phyloP scores from a whole-genome alignment of 2,888 invertebrate species.

The Meganola albula region DNA sequence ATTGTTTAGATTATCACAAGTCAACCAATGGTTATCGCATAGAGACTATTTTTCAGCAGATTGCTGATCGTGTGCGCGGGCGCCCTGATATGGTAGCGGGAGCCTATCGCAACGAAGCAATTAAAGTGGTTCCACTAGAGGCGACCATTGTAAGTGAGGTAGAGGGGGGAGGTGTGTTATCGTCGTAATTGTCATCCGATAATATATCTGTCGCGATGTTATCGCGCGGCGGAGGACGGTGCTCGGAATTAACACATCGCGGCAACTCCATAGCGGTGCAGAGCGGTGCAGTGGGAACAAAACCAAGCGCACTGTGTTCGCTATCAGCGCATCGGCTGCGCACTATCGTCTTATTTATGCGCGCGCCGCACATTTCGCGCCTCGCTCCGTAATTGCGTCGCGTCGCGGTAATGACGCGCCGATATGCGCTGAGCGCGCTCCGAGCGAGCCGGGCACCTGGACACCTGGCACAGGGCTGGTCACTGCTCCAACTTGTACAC shows the following conservation, averaged over 20 bases:
- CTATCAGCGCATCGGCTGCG: slow-evolving; percentile 31
- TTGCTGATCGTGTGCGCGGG: neutral
- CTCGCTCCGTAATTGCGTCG: slow-evolving; percentile 24
- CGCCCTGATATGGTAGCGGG: too few species aligned
- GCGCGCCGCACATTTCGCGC: slow-evolving; percentile 21
- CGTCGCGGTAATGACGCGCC: slow-evolving; percentile 15
- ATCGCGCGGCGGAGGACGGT: slow-evolving; percentile 27
- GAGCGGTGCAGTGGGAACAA: slow-evolving; percentile 23
- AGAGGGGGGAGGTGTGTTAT: slow-evolving; percentile 21
- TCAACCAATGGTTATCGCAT: too few species aligned
- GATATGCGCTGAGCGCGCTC: neutral
- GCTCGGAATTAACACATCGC: slow-evolving; percentile 45
- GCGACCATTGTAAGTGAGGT: neutral
- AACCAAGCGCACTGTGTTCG: slow-evolving; percentile 35
- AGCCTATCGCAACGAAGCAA: neutral
- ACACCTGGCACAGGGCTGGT: too few species aligned
- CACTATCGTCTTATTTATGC: slow-evolving; percentile 30
- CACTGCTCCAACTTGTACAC: too few species aligned
- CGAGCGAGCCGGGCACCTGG: neutral
- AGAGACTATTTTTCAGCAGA: too few species aligned
- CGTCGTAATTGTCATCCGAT: slow-evolving; percentile 39
- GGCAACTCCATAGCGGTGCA: slow-evolving; percentile 8
- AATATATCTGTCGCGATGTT: slow-evolving; percentile 36
- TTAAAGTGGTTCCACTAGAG: neutral
- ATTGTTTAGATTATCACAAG: too few species aligned